phyloP scores from a whole-genome alignment of 2,797 vertebrate species.

The Xiphophorus birchmanni region DNA sequence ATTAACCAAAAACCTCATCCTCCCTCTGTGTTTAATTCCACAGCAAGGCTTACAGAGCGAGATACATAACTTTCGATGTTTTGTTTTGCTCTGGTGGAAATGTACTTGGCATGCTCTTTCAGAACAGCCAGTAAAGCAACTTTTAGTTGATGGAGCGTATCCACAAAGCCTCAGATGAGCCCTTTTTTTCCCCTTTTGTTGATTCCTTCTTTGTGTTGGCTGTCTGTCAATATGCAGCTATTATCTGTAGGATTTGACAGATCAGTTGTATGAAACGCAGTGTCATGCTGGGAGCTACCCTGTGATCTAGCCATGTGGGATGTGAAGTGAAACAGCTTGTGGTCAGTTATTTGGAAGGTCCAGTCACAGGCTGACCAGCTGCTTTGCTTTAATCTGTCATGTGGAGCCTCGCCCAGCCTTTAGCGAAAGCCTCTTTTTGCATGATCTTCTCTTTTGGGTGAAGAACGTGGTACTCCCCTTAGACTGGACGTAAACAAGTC shows the following conservation, averaged over 20 bases:
- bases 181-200: too few species aligned
- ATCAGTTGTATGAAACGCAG: neutral
- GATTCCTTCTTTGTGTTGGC: neutral
- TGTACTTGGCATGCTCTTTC: neutral
- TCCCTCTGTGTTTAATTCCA: neutral
- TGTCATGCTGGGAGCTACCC: neutral
- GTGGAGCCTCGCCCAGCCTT: neutral
- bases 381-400: conserved; percentile 9
- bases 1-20: neutral
- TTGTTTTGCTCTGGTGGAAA: neutral
- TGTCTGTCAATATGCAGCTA: neutral
- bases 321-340: neutral
- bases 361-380: conserved; percentile 11
- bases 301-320: neutral
- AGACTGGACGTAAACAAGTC: neutral
- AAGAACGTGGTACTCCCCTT: neutral
- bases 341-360: neutral
- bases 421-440: neutral
- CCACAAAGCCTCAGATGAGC: neutral
- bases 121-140: neutral
- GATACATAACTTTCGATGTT: neutral
- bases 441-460: neutral
- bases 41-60: neutral
- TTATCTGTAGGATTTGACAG: neutral
- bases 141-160: neutral